phyloP scores from a whole-genome alignment of 1,140 invertebrate genomes.

The Cotesia chilonis region DNA sequence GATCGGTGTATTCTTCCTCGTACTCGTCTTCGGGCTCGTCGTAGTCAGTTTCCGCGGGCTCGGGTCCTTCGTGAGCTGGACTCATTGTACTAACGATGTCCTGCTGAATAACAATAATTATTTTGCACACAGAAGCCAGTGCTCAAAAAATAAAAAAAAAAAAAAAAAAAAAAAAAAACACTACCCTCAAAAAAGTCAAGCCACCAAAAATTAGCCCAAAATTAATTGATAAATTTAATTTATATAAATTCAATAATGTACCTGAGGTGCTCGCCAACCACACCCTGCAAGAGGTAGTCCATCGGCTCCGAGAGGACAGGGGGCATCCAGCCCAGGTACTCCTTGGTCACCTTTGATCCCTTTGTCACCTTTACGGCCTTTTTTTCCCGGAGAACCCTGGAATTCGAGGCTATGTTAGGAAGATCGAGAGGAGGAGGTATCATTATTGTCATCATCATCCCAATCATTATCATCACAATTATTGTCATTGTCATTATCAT shows the following conservation, averaged over 20 bases:
- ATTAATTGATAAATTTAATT: neutral
- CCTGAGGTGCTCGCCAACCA: slow-evolving; percentile 89
- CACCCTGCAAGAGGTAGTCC: slow-evolving; percentile 94
- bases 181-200: too few relatives aligned
- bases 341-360: slow-evolving; percentile 94
- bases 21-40: slow-evolving; percentile 60
- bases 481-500: neutral
- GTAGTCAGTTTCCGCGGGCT: slow-evolving; percentile 64
- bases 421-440: too few relatives aligned
- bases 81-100: slow-evolving; percentile 56
- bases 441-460: too few relatives aligned
- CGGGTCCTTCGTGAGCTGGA: slow-evolving; percentile 59
- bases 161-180: too few relatives aligned
- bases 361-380: slow-evolving; percentile 89
- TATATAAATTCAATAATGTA: slow-evolving; percentile 52
- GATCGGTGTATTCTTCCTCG: slow-evolving; percentile 61
- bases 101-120: slow-evolving; percentile 52
- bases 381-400: slow-evolving; percentile 86
- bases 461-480: neutral
- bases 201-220: neutral
- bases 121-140: slow-evolving; percentile 24
- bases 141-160: too few relatives aligned
- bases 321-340: slow-evolving; percentile 94
- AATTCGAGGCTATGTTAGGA: slow-evolving; percentile 31
- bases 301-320: slow-evolving; percentile 93